Evolutionary conservation across 2,888 invertebrate genomes (phyloP), one percentile per base, ranked within the genome.

Genomic region (Mesopsocus fuscifrons): DNA sequence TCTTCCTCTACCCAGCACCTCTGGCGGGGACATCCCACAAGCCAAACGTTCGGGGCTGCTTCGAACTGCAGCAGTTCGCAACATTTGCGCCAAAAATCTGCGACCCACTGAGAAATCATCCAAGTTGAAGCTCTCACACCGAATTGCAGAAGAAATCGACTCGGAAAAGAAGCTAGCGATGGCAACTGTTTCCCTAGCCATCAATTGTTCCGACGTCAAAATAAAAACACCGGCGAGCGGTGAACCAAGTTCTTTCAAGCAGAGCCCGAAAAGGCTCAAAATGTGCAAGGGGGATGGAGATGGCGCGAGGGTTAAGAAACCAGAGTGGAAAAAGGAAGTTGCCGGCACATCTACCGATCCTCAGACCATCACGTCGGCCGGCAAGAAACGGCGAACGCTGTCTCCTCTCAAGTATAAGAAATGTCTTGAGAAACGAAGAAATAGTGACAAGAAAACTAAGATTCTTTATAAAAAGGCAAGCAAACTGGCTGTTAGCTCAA

Each of bases 351-450:
- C 38, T 3, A 5, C 16, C 38, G 17, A 15, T 20, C 38, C 38
- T 18, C 33, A 33, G 16, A 6, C 16, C 17, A 16, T 33, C 6
- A 16, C 33, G n/a, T n/a, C n/a, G n/a, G 26, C 11, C 26, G 26
- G 8, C 17, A 38, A 38, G 20, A 38, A 38, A 18, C 17, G 38
- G 21, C 38, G 18, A 13, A 16, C 15, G 11, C 38, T 38, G 4
- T 38, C 38, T 4, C 38, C 38, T 3, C 21, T 38, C 17, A 38
- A 38, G 18, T 38, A 18, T 38, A 38, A 38, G 20, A 38, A 38
- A 38, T 38, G 18, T 38, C 20, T 38, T n/a, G 38, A 38, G 20
- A 38, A 38, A 38, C 15, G 20, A 38, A 3, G 38, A 18, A 21
- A 20, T 5, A 38, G 4, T 6, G 38, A 38, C 11, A 38, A 38